These are phyloP conservation scores for Agapetus fuscipes DNA, from an alignment of 2,888 invertebrate species.

Conservation along the genomic window DNA sequence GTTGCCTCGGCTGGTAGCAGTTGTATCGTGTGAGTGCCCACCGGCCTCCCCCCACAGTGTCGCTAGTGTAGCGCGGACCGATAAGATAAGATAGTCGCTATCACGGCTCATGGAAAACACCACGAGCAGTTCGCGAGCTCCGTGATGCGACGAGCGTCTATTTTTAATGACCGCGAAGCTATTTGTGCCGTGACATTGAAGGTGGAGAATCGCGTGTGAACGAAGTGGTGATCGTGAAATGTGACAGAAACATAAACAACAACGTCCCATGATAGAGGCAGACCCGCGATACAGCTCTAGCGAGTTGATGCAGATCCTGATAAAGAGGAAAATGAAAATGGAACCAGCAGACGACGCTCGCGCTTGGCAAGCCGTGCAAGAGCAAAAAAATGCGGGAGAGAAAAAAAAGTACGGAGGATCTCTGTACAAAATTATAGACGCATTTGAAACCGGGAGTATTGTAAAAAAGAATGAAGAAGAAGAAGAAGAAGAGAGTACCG, in stretches of 20 bases:
- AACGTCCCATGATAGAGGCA: neutral
- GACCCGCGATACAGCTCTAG: neutral
- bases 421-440: slow-evolving; percentile 9
- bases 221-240: neutral
- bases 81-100: neutral
- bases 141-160: neutral
- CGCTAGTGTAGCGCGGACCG: neutral
- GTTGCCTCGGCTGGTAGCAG: too few relatives aligned
- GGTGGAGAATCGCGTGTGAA: neutral
- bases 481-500: slow-evolving; percentile 25
- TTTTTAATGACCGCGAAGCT: neutral
- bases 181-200: neutral
- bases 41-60: neutral
- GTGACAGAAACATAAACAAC: neutral
- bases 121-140: neutral
- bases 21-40: too few relatives aligned
- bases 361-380: neutral
- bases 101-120: neutral
- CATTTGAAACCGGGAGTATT: slow-evolving; percentile 2
- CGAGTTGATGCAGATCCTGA: slow-evolving; percentile 6
- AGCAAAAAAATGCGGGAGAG: neutral
- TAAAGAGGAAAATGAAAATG: neutral
- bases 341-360: neutral
- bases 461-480: slow-evolving; percentile 2
- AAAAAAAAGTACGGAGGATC: slow-evolving; percentile 1